Evolutionary conservation across 2,113 vertebrate genomes (phyloP).

Genomic region (Fukomys damarensis): DNA sequence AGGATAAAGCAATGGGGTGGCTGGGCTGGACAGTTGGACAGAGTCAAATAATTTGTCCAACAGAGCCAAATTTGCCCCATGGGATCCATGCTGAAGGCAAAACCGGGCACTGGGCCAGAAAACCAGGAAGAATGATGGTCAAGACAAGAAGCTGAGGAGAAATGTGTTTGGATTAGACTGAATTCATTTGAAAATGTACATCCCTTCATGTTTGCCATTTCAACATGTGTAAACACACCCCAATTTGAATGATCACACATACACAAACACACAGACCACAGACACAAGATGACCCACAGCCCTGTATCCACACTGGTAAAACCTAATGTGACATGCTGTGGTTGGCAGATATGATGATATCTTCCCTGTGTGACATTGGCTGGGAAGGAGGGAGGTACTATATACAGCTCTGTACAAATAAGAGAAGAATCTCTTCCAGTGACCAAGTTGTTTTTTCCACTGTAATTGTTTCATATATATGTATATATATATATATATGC

Average conservation of each 20-base stretch:
- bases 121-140: neutral
- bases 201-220: neutral
- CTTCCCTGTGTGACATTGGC: neutral
- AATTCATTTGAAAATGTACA: neutral
- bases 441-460: slow-evolving; percentile 33
- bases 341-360: neutral
- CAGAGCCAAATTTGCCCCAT: slow-evolving; percentile 5
- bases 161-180: neutral
- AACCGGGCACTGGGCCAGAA: neutral
- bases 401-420: neutral
- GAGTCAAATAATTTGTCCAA: slow-evolving; percentile 24
- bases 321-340: neutral
- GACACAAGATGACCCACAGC: neutral
- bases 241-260: neutral
- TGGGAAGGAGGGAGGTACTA: neutral
- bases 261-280: neutral
- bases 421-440: neutral
- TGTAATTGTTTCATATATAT: slow-evolving; percentile 5
- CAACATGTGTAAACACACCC: neutral
- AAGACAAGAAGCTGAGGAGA: slow-evolving; percentile 9
- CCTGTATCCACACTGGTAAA: neutral
- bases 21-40: neutral
- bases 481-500: slow-evolving; percentile 7
- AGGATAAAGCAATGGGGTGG: neutral
- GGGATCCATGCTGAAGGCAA: neutral